phyloP scores from a whole-genome alignment of 2,113 vertebrate species.

The Spea multiplicata region DNA sequence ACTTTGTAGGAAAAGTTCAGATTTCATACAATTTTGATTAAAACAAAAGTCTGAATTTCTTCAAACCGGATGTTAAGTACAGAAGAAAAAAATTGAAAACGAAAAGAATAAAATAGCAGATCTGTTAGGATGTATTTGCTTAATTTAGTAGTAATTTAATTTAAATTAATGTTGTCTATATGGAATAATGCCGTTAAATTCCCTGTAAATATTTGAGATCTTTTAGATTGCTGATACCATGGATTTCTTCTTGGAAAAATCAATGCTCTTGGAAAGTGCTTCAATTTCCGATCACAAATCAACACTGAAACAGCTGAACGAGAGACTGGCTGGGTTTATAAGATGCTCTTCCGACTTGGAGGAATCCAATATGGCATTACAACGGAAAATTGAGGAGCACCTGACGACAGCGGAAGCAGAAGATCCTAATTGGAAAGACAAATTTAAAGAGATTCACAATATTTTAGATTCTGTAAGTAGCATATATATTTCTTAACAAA shows the following conservation, averaged over 20 bases:
- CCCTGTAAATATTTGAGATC: neutral
- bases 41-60: too few species aligned
- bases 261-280: neutral
- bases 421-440: conserved; percentile 54
- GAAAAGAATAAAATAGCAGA: too few species aligned
- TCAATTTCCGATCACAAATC: conserved; percentile 50
- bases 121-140: too few species aligned
- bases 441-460: conserved; percentile 53
- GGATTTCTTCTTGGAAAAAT: conserved; percentile 7
- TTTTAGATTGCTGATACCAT: neutral
- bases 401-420: conserved; percentile 16
- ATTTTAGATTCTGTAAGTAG: conserved; percentile 21
- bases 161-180: too few species aligned
- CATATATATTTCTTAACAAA: neutral
- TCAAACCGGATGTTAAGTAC: too few species aligned
- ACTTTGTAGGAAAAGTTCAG: too few species aligned
- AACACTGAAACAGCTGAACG: conserved; percentile 61
- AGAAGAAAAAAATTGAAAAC: too few species aligned
- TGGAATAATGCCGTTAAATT: too few species aligned
- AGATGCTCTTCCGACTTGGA: conserved; percentile 64
- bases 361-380: conserved; percentile 59
- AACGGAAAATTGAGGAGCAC: conserved; percentile 61
- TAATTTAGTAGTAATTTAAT: too few species aligned
- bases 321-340: conserved; percentile 62
- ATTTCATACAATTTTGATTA: too few species aligned